Base-by-base conservation (phyloP, 2,888 invertebrate species). In the Watsonalla cultraria region DNA sequence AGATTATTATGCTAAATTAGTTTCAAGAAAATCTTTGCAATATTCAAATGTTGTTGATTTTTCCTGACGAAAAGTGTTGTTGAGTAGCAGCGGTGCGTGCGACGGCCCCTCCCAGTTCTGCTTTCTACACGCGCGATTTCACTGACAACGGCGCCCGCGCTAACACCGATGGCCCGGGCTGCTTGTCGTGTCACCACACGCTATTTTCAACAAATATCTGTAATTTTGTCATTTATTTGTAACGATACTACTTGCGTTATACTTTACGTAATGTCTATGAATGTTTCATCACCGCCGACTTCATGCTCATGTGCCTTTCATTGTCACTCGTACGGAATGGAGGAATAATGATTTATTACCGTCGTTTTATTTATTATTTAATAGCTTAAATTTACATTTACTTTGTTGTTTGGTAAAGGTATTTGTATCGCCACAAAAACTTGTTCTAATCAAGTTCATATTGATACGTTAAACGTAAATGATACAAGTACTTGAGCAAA, bases 61-160 rank as follows among this genome's bases (percentile, higher is more conserved):
- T 8, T 39, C 13, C 37, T 37, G 13, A 48, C 15, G 14, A 11
- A 35, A 48, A 14, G 58, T 58, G 62, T 59, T 73, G 65, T 68
- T 66, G 65, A 72, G 62, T 60, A 64, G 71, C 76, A 68, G 72
- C 63, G 66, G 74, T 82, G 83, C 80, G 80, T 81, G 81, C 68
- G 57, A 57, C 65, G 60, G 68, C 83, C 83, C 86, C 85, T 80
- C 82, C 82, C 77, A 82, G 86, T 85, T 89, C 87, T 89, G 90
- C 90, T 90, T 90, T 90, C 90, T 90, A 85, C 82, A 84, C 83
- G 87, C 84, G 86, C 88, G 87, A 88, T 90, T 90, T 90, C 90
- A 87, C 90, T 84, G 79, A 68, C 76, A 65, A 72, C 76, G 77
- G 7, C 39, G 35, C 6, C 35, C 35, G 35, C 35, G 35, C 7